phyloP scores from a whole-genome alignment of 2,113 vertebrate genomes.

The Chionis minor region DNA sequence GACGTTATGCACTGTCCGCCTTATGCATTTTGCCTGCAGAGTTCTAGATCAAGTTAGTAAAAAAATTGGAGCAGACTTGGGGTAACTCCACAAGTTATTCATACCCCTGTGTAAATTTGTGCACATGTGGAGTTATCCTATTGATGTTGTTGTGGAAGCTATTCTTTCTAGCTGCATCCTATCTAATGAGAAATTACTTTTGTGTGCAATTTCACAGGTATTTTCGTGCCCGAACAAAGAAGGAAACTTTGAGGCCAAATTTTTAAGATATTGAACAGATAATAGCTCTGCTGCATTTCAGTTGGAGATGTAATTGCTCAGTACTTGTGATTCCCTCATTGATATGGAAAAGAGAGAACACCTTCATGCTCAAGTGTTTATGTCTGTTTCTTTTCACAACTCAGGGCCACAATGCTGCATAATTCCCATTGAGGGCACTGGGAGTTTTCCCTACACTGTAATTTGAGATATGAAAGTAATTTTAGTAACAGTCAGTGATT shows the following conservation, averaged over 20 bases:
- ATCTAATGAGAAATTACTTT: not conserved
- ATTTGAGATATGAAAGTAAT: not conserved
- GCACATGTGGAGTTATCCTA: fast-evolving
- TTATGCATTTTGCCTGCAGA: not conserved
- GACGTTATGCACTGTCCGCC: not conserved
- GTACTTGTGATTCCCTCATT: not conserved
- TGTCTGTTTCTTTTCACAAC: not conserved
- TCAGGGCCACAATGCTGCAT: not conserved
- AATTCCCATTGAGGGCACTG: not conserved
- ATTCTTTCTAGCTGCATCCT: not conserved
- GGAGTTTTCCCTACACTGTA: not conserved
- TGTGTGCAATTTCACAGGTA: not conserved
- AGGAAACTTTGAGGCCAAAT: not conserved
- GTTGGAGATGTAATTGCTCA: not conserved
- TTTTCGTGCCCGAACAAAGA: not conserved
- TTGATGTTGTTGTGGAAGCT: not conserved
- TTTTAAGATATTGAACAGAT: not conserved
- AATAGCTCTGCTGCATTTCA: not conserved
- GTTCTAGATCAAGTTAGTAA: not conserved
- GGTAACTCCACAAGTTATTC: not conserved
- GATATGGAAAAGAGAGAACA: not conserved
- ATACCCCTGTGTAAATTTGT: not conserved
- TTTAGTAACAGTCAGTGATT: not conserved
- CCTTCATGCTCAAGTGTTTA: not conserved
- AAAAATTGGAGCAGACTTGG: not conserved